These are phyloP conservation scores for Phalacrocorax carbo DNA, from an alignment of 2,113 vertebrate species.

Conservation along the genomic window DNA sequence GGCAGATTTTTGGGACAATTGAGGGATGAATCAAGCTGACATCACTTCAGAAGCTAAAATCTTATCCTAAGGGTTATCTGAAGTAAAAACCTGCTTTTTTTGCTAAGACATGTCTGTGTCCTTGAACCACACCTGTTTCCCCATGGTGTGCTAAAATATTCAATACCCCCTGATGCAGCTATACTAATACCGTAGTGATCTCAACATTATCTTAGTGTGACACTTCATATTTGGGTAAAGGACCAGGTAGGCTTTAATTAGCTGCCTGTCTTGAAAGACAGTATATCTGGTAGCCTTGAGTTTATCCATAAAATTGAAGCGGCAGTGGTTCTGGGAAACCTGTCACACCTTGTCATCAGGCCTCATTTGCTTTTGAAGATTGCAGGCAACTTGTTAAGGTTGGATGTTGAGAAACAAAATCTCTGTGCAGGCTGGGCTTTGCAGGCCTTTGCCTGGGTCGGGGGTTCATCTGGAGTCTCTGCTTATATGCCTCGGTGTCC, in stretches of 20 bases:
- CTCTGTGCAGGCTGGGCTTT: background rate
- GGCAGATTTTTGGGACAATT: background rate
- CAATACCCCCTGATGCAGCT: background rate
- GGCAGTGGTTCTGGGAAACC: slow-evolving; percentile 15
- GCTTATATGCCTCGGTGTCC: background rate
- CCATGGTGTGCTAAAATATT: background rate
- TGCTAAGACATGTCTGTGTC: background rate
- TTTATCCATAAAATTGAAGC: background rate
- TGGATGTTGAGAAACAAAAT: background rate
- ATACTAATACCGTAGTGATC: background rate
- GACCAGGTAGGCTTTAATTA: background rate
- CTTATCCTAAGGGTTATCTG: background rate
- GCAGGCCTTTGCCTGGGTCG: background rate
- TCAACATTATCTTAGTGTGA: background rate
- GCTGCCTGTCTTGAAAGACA: background rate
- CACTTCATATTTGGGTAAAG: background rate
- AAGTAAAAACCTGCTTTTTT: background rate
- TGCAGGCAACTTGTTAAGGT: background rate
- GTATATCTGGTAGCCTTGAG: background rate
- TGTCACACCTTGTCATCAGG: background rate
- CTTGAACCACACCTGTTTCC: background rate
- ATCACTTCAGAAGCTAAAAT: background rate
- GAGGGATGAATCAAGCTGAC: background rate
- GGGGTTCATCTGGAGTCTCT: background rate
- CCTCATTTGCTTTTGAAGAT: slow-evolving; percentile 5